Base-by-base conservation (phyloP, 2,888 invertebrate species). In the Metopia argyrocephala region DNA sequence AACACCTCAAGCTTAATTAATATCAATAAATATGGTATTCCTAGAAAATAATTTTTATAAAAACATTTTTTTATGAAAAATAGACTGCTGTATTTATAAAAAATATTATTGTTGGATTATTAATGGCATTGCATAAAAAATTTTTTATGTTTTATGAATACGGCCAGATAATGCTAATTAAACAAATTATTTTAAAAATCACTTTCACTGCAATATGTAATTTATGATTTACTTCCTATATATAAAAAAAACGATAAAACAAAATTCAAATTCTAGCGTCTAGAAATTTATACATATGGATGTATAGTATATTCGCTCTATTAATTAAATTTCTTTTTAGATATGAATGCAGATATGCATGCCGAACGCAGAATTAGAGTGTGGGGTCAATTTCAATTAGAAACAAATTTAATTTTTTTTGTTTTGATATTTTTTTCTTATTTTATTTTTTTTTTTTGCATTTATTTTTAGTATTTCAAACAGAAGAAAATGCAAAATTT, bases 381-480 rank as follows among this genome's bases (percentile, higher is more conserved):
- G 46, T 21, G 64, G 64, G 50, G 64, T 64, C 50, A 64, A 50
- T 64, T 64, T 50, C 64, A 64, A 31, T 50, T 64, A 64, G 48
- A 25, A 27, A 48, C 6, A 0, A 5, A 59, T 31, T 38, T 54
- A 15, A 25, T 54, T 20, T 54, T 25, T 50, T 50, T 52, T 52
- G 21, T 52, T 52, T 28, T 12, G 54, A 15, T 61, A 15, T 25
- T 23, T 46, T 45, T 45, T 5, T 20, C 21, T 31, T 38, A 38
- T 3, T 21, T 21, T 21, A 12, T 21, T 50, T 27, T 38, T 9
- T 15, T 18, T 45, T 27, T n/a, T n/a, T n/a, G n/a, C n/a, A n/a
- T n/a, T 71, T 59, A 18, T 73, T 64, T 64, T 71, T 38, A 57
- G 21, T 20, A 21, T 46, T 23, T 59, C 20, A 76, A 62, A 68